These are phyloP conservation scores for Pissodes strobi DNA, from an alignment of 1,140 invertebrate genomes.

Conservation along the genomic window DNA sequence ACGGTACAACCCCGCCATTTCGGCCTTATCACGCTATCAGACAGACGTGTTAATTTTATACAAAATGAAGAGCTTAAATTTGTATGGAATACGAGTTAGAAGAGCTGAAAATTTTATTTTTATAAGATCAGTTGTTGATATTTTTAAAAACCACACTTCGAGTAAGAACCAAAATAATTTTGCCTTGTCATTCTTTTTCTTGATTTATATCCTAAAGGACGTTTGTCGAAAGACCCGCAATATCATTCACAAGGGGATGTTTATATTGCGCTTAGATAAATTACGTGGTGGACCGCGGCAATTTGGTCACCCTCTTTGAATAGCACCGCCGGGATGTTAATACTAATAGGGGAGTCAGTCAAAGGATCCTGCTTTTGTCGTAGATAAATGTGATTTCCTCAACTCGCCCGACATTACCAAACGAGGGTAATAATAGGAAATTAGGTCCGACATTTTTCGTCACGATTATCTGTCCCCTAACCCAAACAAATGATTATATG, in stretches of 20 bases:
- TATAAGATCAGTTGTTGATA: no score
- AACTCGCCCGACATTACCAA: slow-evolving; percentile 6
- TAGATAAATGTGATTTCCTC: slow-evolving; percentile 19
- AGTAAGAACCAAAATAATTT: no score
- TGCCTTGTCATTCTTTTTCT: no score
- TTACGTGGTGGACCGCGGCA: slow-evolving; percentile 1
- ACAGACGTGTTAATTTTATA: no score
- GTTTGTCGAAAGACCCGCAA: slow-evolving; percentile 5
- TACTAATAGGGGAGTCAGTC: slow-evolving; percentile 17
- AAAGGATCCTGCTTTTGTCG: slow-evolving; percentile 11
- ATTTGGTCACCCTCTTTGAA: neutral
- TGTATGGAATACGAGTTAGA: no score
- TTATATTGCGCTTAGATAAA: slow-evolving; percentile 1
- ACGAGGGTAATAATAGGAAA: slow-evolving; percentile 20
- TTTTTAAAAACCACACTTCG: no score
- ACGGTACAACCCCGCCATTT: no score
- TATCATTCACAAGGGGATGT: neutral
- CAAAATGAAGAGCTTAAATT: no score
- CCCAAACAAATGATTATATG: no score
- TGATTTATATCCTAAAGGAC: no score
- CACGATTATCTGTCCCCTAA: slow-evolving; percentile 13
- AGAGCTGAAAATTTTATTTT: no score
- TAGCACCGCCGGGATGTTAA: slow-evolving; percentile 4
- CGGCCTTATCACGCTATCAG: no score
- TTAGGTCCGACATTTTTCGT: slow-evolving; percentile 3